Evolutionary conservation across 53 echinoderm and acorn worm genomes (phyloP), one percentile per base, ranked within the genome.

Genomic region (Temnopleurus reevesii): DNA sequence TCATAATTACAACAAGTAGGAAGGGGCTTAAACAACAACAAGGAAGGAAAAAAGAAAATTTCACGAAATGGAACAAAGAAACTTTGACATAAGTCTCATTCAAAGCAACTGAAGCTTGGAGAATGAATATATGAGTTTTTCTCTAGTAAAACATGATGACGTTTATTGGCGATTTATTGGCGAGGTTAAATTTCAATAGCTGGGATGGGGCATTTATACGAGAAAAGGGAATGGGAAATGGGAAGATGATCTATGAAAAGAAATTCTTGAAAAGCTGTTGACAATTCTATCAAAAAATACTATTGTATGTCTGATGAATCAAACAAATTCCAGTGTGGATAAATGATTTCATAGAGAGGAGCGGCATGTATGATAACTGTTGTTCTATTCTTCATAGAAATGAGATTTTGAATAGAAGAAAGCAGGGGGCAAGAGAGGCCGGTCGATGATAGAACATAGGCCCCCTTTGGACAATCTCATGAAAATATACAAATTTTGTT

Each of bases 11-110:
- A n/a, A 23, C 71, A 38, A 8, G 41, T 38, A 41, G 71, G 71
- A 71, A 71, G 71, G 71, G 71, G 71, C 31, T 4, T 8, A 38
- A 5, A 71, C 7, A 31, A 33, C 30, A 33, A 33, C 33, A 63
- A 13, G 41, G n/a, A 38, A 36, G 8, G 56, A 71, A 41, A 38
- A 31, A 79, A 26, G n/a, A 28, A 79, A 47, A 47, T 79, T 47
- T 19, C 28, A 28, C 28, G 8, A 49, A 79, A 46, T 41, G 30
- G 23, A 79, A 29, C 79, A 27, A 49, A 79, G n/a, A n/a, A n/a
- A n/a, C n/a, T 47, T 79, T 79, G 79, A 25, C 49, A 46, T 46
- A 79, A 46, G 15, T 17, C 45, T 27, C 79, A 79, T 79, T 79
- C 28, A 79, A 46, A 49, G 28, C 46, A 28, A 49, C 23, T 41